These are phyloP conservation scores for Ceratina japonica DNA, from an alignment of 1,140 invertebrate species.

Conservation along the genomic window DNA sequence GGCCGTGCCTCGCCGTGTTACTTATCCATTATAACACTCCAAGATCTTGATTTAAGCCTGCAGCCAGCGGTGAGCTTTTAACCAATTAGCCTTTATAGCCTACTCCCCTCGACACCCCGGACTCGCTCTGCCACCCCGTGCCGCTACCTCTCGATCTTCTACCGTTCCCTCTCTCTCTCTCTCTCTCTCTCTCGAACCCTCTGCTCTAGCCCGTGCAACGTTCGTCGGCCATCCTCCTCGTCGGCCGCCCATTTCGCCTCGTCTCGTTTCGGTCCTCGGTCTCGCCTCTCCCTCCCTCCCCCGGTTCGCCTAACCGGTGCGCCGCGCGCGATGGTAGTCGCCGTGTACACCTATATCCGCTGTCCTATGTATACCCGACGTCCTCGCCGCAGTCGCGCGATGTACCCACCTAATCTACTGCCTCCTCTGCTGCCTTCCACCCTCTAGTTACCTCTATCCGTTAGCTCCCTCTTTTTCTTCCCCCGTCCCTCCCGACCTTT, in stretches of 20 bases:
- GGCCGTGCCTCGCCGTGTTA: slow-evolving; percentile 77
- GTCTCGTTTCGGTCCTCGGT: slow-evolving; percentile 25
- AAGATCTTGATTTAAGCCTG: slow-evolving; percentile 81
- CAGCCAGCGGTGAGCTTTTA: slow-evolving; percentile 79
- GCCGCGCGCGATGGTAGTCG: slow-evolving; percentile 51
- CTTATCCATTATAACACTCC: slow-evolving; percentile 81
- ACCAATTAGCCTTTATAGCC: slow-evolving; percentile 80
- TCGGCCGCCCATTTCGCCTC: slow-evolving; percentile 37
- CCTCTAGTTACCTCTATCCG: slow-evolving; percentile 33
- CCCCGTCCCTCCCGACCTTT: slow-evolving; percentile 37
- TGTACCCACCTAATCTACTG: slow-evolving; percentile 77
- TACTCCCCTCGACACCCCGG: slow-evolving; percentile 48
- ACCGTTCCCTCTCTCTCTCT: too few species aligned
- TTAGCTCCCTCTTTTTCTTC: slow-evolving; percentile 37
- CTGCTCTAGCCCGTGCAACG: not conserved
- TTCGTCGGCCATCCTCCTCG: slow-evolving; percentile 1
- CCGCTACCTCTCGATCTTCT: slow-evolving; percentile 18
- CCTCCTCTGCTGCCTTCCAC: slow-evolving; percentile 57
- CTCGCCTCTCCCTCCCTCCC: slow-evolving; percentile 48
- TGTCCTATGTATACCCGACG: slow-evolving; percentile 44
- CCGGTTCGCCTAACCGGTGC: slow-evolving; percentile 29
- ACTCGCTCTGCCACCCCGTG: slow-evolving; percentile 35
- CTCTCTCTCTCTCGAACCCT: not conserved
- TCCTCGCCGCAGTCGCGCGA: slow-evolving; percentile 68
- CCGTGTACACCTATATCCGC: slow-evolving; percentile 54